Conservation (phyloP, 37 sponge, comb jelly and placozoan genomes). For the Theonella swinhoei region DNA sequence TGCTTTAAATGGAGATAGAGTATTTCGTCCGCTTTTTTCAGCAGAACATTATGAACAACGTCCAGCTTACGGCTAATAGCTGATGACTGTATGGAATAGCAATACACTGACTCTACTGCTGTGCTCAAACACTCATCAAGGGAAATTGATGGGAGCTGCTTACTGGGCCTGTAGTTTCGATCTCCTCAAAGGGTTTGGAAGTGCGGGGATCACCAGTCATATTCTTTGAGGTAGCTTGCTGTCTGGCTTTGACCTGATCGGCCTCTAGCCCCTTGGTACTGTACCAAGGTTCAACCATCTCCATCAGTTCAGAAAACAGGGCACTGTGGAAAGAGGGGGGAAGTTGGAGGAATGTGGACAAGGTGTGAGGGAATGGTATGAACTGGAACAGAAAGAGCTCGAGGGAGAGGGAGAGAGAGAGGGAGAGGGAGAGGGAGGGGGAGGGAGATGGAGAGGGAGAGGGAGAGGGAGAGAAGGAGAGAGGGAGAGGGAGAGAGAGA, state of each 20-base stretch:
- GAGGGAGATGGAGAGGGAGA: neutral
- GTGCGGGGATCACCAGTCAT: conserved; percentile 52
- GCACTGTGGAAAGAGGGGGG: conserved; percentile 24
- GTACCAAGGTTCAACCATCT: conserved; percentile 68
- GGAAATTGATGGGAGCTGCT: neutral
- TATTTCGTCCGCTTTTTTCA: conserved; percentile 80
- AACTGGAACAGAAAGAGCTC: neutral
- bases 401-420: conserved; percentile 27
- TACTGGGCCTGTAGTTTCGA: no score
- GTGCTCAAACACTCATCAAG: neutral
- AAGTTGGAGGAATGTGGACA: neutral
- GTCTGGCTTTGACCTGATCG: conserved; percentile 8
- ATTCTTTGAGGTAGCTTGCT: conserved; percentile 4
- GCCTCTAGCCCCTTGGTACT: conserved; percentile 27
- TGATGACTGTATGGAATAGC: conserved; percentile 41
- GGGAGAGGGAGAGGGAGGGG: conserved; percentile 3
- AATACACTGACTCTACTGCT: neutral
- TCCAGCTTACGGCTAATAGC: conserved; percentile 82
- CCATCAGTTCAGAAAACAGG: conserved; percentile 80
- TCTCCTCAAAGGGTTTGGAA: conserved; percentile 45
- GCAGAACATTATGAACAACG: conserved; percentile 81
- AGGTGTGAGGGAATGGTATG: neutral
- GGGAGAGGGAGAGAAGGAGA: neutral
- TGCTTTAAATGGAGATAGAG: conserved; percentile 71
- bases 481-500: neutral